These are phyloP conservation scores for Cerastis leucographa DNA, from an alignment of 2,888 invertebrate species.

Conservation along the genomic window DNA sequence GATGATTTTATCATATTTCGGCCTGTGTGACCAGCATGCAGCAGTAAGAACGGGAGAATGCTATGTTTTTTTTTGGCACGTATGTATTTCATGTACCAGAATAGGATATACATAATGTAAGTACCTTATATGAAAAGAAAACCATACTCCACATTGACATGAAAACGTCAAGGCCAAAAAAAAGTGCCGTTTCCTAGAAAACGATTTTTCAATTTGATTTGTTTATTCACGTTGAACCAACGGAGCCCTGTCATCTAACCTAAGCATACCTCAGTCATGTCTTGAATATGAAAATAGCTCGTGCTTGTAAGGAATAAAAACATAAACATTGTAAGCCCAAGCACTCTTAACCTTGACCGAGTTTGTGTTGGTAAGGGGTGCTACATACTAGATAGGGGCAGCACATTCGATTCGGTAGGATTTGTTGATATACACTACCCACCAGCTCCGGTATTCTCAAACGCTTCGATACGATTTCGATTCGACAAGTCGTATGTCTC, in stretches of 20 bases:
- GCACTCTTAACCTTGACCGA: slow-evolving; percentile 38
- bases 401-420: not conserved
- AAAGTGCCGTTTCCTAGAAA: not conserved
- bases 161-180: not conserved
- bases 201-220: slow-evolving; percentile 21
- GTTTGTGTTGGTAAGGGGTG: slow-evolving; percentile 3
- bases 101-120: not conserved
- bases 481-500: too few relatives aligned
- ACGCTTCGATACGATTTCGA: too few relatives aligned
- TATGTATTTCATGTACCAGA: not conserved
- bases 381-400: not conserved
- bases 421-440: not conserved
- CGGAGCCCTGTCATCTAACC: not conserved
- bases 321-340: slow-evolving; percentile 5
- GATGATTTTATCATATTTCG: not conserved
- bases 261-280: slow-evolving; percentile 40
- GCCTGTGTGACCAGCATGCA: not conserved
- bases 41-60: too few relatives aligned
- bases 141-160: not conserved
- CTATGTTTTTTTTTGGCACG: too few relatives aligned
- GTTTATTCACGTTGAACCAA: slow-evolving; percentile 27
- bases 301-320: slow-evolving; percentile 23
- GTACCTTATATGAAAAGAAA: not conserved
- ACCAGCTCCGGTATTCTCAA: not conserved
- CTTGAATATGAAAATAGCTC: slow-evolving; percentile 31